These are phyloP conservation scores for Lytechinus pictus DNA, from an alignment of 35 echinoderm and acorn worm genomes.

Conservation along the genomic window DNA sequence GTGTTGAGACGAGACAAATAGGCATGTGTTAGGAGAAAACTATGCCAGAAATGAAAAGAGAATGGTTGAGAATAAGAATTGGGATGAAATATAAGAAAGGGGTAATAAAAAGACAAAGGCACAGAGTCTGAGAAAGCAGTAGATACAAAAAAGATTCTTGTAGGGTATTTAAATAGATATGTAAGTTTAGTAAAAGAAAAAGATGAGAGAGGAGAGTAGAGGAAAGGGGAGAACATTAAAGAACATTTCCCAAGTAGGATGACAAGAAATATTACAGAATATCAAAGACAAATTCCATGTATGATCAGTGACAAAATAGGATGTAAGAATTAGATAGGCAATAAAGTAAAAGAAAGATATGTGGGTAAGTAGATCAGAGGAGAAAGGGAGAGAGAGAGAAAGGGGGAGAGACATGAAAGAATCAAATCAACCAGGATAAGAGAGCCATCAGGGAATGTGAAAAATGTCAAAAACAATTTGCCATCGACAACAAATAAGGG, in stretches of 20 bases:
- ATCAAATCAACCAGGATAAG: neutral
- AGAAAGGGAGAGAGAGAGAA: neutral
- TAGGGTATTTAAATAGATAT: too few relatives aligned
- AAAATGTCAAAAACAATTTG: neutral
- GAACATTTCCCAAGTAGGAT: too few relatives aligned
- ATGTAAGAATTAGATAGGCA: too few relatives aligned
- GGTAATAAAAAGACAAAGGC: neutral
- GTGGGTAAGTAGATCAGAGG: neutral
- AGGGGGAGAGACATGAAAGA: neutral
- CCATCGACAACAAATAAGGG: neutral
- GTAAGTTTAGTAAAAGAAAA: too few relatives aligned
- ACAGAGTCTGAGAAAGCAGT: neutral
- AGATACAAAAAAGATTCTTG: too few relatives aligned
- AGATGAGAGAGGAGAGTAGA: neutral
- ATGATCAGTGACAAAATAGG: too few relatives aligned
- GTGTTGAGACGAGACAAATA: neutral
- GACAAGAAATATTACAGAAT: too few relatives aligned
- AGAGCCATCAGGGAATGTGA: neutral
- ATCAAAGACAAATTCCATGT: too few relatives aligned
- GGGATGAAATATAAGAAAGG: neutral
- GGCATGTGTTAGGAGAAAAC: neutral
- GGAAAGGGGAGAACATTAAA: neutral
- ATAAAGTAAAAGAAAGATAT: neutral
- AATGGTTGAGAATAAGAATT: neutral
- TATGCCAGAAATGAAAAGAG: neutral